Conservation (phyloP, 2,113 vertebrate genomes). For the Calypte anna region DNA sequence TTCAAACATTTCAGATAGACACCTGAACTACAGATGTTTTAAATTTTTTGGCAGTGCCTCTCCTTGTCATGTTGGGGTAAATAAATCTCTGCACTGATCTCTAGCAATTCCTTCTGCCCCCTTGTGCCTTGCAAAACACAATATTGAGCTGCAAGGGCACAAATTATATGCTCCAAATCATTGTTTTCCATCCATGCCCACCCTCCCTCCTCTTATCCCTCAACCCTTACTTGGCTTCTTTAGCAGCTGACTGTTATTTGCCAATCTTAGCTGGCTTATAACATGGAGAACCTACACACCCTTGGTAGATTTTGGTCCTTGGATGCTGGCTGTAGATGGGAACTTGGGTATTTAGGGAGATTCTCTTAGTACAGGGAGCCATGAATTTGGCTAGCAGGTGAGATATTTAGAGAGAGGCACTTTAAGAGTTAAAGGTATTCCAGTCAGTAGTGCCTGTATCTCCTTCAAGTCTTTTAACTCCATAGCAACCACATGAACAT, state of each 20-base stretch:
- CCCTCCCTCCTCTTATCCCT: background rate
- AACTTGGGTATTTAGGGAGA: background rate
- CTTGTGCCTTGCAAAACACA: background rate
- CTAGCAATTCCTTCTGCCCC: background rate
- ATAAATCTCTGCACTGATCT: background rate
- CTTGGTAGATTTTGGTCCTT: background rate
- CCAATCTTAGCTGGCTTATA: background rate
- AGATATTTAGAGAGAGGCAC: background rate
- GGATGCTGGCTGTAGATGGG: background rate
- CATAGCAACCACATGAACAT: slow-evolving; percentile 48
- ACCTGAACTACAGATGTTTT: background rate
- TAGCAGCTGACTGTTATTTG: background rate
- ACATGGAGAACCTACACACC: background rate
- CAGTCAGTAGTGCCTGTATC: background rate
- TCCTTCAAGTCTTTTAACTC: slow-evolving; percentile 38
- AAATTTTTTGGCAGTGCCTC: background rate
- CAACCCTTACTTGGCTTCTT: background rate
- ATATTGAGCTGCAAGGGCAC: background rate
- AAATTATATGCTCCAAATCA: background rate
- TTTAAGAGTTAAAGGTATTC: background rate
- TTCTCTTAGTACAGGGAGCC: background rate
- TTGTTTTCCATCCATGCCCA: background rate
- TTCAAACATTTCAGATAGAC: background rate
- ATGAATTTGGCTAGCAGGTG: background rate
- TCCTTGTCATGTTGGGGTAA: fast-evolving